A percentile compares a stretch with the other conserved stretches of the same genome.
Conservation (phyloP, 2,113 vertebrate species). For the Acinonyx jubatus region DNA sequence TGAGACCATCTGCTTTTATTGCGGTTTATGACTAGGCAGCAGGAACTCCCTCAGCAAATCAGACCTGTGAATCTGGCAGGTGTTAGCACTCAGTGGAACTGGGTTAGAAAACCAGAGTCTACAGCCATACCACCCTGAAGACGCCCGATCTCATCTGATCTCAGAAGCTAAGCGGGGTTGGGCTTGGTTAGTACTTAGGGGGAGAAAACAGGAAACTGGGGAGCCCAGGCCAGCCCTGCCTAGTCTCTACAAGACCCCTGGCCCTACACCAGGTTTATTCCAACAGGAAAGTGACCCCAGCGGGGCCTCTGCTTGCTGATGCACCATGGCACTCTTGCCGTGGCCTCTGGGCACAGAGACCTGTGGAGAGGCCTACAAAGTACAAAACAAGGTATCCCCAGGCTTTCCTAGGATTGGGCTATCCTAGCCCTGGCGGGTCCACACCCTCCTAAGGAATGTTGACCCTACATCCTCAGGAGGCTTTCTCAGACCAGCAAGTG, state of each 20-base stretch:
- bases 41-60: neutral
- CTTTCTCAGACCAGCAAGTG: neutral
- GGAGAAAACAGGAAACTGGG: neutral
- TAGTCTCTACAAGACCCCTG: neutral
- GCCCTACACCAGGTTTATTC: neutral
- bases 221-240: neutral
- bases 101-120: neutral
- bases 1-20: neutral
- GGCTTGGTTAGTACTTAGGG: neutral
- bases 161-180: neutral
- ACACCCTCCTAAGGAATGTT: neutral
- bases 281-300: neutral
- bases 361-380: neutral
- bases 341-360: neutral
- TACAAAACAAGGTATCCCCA: neutral
- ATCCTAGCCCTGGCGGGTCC: neutral
- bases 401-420: neutral
- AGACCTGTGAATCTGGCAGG: neutral
- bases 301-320: neutral
- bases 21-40: neutral
- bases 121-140: neutral
- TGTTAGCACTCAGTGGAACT: neutral
- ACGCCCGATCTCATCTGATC: accelerated
- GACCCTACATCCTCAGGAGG: neutral
- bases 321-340: neutral